Evolutionary conservation across 2,888 invertebrate genomes (phyloP).

Genomic region (Ormia ochracea): DNA sequence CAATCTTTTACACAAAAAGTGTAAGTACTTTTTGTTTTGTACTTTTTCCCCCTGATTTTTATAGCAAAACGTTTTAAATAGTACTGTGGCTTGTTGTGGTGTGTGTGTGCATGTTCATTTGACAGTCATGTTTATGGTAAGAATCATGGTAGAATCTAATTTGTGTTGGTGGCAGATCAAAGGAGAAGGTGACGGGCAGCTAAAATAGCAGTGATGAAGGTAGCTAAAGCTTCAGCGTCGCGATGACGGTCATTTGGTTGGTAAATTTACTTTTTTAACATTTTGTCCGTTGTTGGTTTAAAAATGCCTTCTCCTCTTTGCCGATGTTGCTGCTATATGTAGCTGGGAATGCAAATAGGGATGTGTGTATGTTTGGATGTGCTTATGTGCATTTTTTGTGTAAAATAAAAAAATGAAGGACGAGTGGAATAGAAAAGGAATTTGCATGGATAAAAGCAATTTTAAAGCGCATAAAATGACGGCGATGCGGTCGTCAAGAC

Average conservation of each 20-base stretch:
- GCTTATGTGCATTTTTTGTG: too few species aligned
- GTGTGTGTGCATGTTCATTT: conserved; percentile 12
- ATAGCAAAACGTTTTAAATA: conserved; percentile 7
- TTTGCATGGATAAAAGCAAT: conserved; percentile 54
- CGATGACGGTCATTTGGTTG: conserved; percentile 63
- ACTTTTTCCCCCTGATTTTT: conserved; percentile 24
- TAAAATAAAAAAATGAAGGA: conserved; percentile 23
- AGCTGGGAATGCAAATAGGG: conserved; percentile 75
- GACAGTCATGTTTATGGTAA: conserved; percentile 25
- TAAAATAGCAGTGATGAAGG: conserved; percentile 66
- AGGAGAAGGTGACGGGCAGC: conserved; percentile 63
- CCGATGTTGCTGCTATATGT: conserved; percentile 73
- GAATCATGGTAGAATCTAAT: conserved; percentile 43
- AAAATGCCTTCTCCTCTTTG: conserved; percentile 47
- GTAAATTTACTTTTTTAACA: conserved; percentile 49
- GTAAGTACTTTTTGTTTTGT: conserved; percentile 23
- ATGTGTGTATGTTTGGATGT: too few species aligned
- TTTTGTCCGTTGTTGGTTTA: conserved; percentile 57
- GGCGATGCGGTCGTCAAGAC: conserved; percentile 56
- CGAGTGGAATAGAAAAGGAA: conserved; percentile 25
- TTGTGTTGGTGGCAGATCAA: conserved; percentile 36
- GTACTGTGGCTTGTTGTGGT: background rate
- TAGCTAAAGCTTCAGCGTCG: conserved; percentile 58
- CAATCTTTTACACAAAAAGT: conserved; percentile 20
- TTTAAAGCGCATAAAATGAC: conserved; percentile 48